Evolutionary conservation across 2,797 vertebrate species (phyloP).

Genomic region (Synaphobranchus kaupii): DNA sequence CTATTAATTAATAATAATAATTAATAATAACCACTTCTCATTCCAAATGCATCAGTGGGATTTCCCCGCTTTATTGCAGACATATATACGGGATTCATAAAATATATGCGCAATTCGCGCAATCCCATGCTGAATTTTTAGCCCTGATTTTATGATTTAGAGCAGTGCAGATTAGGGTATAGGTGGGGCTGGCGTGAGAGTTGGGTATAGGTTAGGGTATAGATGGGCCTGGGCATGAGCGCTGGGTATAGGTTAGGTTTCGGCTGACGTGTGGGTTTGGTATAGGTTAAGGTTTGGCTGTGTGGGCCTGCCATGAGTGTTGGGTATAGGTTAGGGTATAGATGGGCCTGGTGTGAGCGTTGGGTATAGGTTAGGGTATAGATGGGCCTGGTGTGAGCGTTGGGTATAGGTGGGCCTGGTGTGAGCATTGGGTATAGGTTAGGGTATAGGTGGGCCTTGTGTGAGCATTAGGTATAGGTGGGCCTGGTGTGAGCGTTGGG

Average conservation of each 20-base stretch:
- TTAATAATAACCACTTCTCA: no score
- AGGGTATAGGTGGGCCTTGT: not conserved
- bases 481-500: no score
- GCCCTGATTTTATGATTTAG: no score
- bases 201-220: not conserved
- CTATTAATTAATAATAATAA: no score
- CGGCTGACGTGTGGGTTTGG: not conserved
- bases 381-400: not conserved
- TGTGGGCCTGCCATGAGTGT: no score
- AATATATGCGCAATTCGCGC: no score
- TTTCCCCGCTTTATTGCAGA: no score
- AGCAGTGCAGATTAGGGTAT: not conserved
- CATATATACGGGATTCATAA: no score
- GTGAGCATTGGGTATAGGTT: not conserved
- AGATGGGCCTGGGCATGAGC: not conserved
- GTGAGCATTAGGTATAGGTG: no score
- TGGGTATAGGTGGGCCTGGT: not conserved
- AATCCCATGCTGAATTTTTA: no score
- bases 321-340: not conserved
- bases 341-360: not conserved
- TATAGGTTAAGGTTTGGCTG: not conserved
- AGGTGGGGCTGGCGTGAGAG: not conserved
- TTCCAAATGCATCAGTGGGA: no score
- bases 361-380: not conserved
- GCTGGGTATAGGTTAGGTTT: not conserved